phyloP scores from a whole-genome alignment of 2,113 vertebrate species.

The Micromys minutus region DNA sequence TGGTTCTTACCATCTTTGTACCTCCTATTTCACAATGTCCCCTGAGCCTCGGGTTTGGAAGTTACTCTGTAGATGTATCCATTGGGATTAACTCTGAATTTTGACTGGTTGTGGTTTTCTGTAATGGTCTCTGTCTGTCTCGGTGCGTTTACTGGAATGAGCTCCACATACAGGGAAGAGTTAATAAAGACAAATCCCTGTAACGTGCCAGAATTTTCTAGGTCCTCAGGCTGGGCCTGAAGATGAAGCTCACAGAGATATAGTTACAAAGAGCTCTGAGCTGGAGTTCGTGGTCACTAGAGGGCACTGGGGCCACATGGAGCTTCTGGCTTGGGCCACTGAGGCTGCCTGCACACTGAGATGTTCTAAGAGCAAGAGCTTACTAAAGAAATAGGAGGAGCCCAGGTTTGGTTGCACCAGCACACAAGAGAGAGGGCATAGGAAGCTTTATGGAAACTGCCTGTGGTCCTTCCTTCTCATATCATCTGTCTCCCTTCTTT shows the following conservation, averaged over 20 bases:
- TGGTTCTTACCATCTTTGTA: background rate
- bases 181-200: background rate
- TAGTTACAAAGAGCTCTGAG: background rate
- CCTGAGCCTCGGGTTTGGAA: background rate
- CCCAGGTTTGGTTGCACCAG: background rate
- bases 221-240: background rate
- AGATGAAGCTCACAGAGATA: background rate
- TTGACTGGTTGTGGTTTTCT: background rate
- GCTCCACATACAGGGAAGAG: background rate
- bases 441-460: background rate
- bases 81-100: background rate
- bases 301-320: constrained; percentile 34
- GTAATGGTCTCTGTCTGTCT: background rate
- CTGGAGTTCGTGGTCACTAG: constrained; percentile 57
- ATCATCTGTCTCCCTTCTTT: background rate
- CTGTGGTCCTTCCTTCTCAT: background rate
- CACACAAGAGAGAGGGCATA: background rate
- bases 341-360: background rate
- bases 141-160: background rate
- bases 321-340: background rate
- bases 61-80: no score
- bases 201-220: background rate
- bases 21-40: background rate
- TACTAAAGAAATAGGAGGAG: background rate
- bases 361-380: background rate